These are phyloP conservation scores for Indicator maculatus DNA, from an alignment of 2,113 vertebrate genomes.

Conservation along the genomic window DNA sequence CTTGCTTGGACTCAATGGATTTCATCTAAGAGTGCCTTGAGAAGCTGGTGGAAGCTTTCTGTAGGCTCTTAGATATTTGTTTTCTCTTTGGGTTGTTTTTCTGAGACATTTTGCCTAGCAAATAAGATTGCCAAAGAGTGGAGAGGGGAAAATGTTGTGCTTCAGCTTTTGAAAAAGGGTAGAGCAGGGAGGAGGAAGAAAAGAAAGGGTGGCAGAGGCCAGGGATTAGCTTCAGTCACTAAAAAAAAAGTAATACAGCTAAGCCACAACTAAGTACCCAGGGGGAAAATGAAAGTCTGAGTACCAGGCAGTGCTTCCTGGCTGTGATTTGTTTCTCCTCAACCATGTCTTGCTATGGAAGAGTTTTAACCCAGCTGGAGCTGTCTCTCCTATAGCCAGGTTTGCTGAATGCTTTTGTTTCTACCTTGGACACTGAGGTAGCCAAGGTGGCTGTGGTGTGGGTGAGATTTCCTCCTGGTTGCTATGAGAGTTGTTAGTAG, in stretches of 20 bases:
- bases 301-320: background rate
- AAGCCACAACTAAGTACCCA: background rate
- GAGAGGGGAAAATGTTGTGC: background rate
- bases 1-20: background rate
- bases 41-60: background rate
- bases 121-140: background rate
- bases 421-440: background rate
- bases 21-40: background rate
- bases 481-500: background rate
- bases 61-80: background rate
- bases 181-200: background rate
- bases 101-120: background rate
- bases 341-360: background rate
- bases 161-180: background rate
- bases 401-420: background rate
- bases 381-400: background rate
- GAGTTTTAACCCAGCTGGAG: background rate
- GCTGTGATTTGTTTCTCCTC: background rate
- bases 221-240: background rate
- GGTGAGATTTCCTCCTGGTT: background rate
- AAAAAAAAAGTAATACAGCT: background rate
- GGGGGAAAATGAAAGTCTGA: background rate
- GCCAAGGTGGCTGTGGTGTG: background rate
- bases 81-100: background rate
- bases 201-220: background rate